Conservation (phyloP, 2,888 invertebrate genomes). For the Caenorhabditis imperialis region DNA sequence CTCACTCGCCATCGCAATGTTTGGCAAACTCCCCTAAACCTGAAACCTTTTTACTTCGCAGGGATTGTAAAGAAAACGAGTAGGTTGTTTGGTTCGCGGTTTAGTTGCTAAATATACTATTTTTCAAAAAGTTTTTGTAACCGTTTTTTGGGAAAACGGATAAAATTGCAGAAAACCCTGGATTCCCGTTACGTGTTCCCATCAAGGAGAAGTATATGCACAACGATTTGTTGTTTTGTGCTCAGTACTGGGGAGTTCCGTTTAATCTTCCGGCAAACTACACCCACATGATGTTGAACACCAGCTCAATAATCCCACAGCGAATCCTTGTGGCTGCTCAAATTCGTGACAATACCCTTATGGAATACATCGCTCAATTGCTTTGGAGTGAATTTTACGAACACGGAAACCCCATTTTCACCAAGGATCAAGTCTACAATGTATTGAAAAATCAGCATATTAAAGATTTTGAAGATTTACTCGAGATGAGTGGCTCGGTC, state of each 20-base stretch:
- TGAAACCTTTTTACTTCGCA: constrained; percentile 48
- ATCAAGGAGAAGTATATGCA: constrained; percentile 48
- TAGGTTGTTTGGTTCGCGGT: constrained; percentile 5
- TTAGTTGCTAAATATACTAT: not conserved
- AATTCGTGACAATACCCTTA: constrained; percentile 31
- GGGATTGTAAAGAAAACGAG: constrained; percentile 22
- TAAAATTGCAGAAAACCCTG: constrained; percentile 35
- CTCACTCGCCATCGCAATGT: constrained; percentile 40
- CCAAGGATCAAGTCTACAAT: constrained; percentile 37
- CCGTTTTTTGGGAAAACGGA: too few relatives aligned
- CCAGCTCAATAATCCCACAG: constrained; percentile 40
- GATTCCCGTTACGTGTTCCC: constrained; percentile 33
- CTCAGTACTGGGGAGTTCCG: constrained; percentile 51
- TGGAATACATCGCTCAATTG: constrained; percentile 43
- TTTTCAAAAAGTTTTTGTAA: too few relatives aligned
- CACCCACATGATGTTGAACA: constrained; percentile 39
- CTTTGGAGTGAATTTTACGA: constrained; percentile 46
- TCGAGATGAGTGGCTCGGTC: constrained; percentile 26
- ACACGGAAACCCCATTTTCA: constrained; percentile 49
- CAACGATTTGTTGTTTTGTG: constrained; percentile 40
- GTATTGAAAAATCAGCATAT: constrained; percentile 39
- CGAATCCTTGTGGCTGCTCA: constrained; percentile 44
- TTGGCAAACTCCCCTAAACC: constrained; percentile 45
- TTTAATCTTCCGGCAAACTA: constrained; percentile 47
- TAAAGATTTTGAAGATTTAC: constrained; percentile 27